Evolutionary conservation across 2,888 invertebrate species (phyloP).

Genomic region (Cryptocephalus moraei): DNA sequence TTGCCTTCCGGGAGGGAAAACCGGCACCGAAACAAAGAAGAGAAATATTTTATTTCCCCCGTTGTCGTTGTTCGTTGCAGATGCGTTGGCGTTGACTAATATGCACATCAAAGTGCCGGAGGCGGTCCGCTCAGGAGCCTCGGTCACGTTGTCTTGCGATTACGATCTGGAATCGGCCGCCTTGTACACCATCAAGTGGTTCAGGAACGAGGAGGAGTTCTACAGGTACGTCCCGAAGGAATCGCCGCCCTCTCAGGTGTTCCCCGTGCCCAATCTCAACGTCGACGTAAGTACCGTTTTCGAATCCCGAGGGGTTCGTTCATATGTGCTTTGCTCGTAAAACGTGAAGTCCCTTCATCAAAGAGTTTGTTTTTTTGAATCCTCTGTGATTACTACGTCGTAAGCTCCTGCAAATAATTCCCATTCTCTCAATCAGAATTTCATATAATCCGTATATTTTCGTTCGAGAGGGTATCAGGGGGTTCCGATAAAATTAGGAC

Average conservation of each 20-base stretch:
- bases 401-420: no score
- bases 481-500: no score
- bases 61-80: constrained; percentile 30
- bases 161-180: constrained; percentile 45
- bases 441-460: no score
- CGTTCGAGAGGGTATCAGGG: no score
- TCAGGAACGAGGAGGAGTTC: constrained; percentile 44
- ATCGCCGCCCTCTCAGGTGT: constrained; percentile 43
- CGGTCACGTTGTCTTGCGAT: constrained; percentile 40
- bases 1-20: no score
- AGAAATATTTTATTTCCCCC: background rate
- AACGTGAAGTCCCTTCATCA: no score
- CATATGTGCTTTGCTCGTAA: no score
- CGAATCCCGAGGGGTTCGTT: no score
- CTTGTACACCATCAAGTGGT: constrained; percentile 47
- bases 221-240: constrained; percentile 46
- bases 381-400: no score
- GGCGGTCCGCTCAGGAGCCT: constrained; percentile 40
- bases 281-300: constrained; percentile 41
- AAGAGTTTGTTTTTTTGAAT: no score
- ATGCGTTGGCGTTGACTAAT: constrained; percentile 30
- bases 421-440: no score
- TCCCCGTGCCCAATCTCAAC: constrained; percentile 39
- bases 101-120: constrained; percentile 39
- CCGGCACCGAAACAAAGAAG: background rate